Base-by-base conservation (phyloP, 1,140 invertebrate species). In the Drosophila erecta region DNA sequence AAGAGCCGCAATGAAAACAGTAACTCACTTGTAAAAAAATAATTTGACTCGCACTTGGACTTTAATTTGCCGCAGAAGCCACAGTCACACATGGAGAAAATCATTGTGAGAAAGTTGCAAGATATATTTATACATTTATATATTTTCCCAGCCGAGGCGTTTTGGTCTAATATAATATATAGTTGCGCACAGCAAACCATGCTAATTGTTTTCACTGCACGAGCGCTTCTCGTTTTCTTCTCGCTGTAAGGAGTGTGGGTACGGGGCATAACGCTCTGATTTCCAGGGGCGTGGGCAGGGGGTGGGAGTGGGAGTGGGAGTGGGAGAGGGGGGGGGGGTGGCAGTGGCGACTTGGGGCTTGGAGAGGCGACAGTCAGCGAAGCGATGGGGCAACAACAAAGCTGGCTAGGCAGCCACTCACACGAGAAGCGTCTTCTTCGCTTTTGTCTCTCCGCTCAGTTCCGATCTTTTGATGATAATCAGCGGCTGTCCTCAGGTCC, bases 11-110 rank as follows among this genome's bases (percentile, higher is more conserved):
- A 87, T 87, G 84, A 87, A 87, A 87, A 87, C 84, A 77, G 84
- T 87, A 87, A 87, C 79, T 87, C 84, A 87, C 84, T 89, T 87
- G 84, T 87, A 81, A 87, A 89, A 80, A 87, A 87, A 87, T 87
- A 87, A 89, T 87, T 87, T 80, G 84, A 89, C 79, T 86, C 83
- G 83, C 84, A 87, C 84, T 87, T 87, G 84, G 84, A 87, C 84
- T 77, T 87, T 89, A 87, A 87, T 87, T 87, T 87, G 83, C 83
- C 83, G 64, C 64, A 35, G 49, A 67, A 67, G 64, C 46, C 37
- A 33, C 37, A 30, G 10, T 0, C 20, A 65, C 81, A 51, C 30
- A 1, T 10, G 14, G 15, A 51, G 0, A 51, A 35, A 35, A 11
- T 5, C n/a, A 10, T 3, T 2, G 2, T 20, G 14, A 22, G 12